Evolutionary conservation across 2,113 vertebrate genomes (phyloP), one percentile per base, ranked within the genome.

Genomic region (Seriola dumerili): DNA sequence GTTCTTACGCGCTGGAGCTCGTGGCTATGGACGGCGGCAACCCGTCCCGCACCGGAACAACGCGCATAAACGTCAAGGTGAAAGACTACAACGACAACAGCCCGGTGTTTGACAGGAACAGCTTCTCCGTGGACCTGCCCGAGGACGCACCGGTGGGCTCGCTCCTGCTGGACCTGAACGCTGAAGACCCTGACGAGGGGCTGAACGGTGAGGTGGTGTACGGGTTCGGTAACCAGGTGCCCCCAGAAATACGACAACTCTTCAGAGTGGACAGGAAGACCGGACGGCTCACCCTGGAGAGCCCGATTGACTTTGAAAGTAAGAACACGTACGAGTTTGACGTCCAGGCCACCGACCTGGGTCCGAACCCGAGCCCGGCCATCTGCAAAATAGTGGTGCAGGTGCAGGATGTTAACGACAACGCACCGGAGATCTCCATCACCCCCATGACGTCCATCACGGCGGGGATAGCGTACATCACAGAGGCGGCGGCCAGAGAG

Each of bases 81-180:
- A 96, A 98, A 76, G 98, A 99, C 5, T 97, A 96, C 83, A 99
- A 99, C 0, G 98, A 99, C 93, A 98, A 99, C 94, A 97, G 97
- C 67, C 97, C 98, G 0, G 92, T 96, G 84, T 99, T 99, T 42
- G 95, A 97, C 44, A 93, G 95, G 78, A 95, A 92, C 88, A 94
- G 96, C 0, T 96, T 97, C 81, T 96, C 96, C 0, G 96, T 99
- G 72, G 97, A 99, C 80, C 78, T 99, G 89, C 95, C 95, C 0
- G 98, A 99, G 92, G 97, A 99, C 5, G 95, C 97, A 0, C 96
- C 97, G 0, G 95, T 96, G 0, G 98, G 98, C 29, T 96, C 96
- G 16, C 93, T 97, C 78, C 87, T 99, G 11, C 91, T 99, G 1
- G 96, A 98, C 63, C 92, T 99, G 85, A 96, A 97, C 14, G 98